Base-by-base conservation (phyloP, 2,888 invertebrate genomes). In the Hydropsyche betteni region DNA sequence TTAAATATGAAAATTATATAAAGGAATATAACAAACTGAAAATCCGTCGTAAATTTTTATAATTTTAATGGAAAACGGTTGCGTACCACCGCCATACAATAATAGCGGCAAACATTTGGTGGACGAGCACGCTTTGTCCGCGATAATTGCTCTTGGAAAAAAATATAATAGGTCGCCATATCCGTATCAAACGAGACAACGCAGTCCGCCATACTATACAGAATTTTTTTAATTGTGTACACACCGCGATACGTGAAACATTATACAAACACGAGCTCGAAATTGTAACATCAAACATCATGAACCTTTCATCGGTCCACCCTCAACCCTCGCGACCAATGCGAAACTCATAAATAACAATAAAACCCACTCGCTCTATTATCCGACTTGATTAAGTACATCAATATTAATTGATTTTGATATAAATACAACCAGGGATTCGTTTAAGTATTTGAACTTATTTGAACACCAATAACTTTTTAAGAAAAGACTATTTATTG, bases 111-210 rank as follows among this genome's bases (percentile, higher is more conserved):
- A 77, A 77, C 77, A 79, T 79, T 79, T 76, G 79, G 79, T 73
- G 75, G 76, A 71, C 76, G 77, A 76, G 77, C 77, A 75, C 78
- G 76, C 77, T 75, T 79, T 79, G 79, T 79, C 75, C 70, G 77
- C 74, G 68, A 79, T 79, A 79, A 79, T 79, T 77, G 79, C 74
- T 77, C 75, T 72, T 38, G 68, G 68, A 79, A 77, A 77, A 76
- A 77, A 74, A 74, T 76, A 77, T 75, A 74, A 72, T 72, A 58
- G 70, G 75, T 75, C 77, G 76, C 77, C 77, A 79, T 78, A 77
- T 75, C 75, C 72, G 74, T 75, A 79, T 79, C 76, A 75, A 74
- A 72, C 69, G 73, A 76, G 70, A 75, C 75, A 70, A 69, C 70
- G 38, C 34, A 68, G 52, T 36, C 36, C 34, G 52, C 68, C 64